Evolutionary conservation across 2,888 invertebrate species (phyloP), one percentile per base, ranked within the genome.

Genomic region (Cephus nigrinus): DNA sequence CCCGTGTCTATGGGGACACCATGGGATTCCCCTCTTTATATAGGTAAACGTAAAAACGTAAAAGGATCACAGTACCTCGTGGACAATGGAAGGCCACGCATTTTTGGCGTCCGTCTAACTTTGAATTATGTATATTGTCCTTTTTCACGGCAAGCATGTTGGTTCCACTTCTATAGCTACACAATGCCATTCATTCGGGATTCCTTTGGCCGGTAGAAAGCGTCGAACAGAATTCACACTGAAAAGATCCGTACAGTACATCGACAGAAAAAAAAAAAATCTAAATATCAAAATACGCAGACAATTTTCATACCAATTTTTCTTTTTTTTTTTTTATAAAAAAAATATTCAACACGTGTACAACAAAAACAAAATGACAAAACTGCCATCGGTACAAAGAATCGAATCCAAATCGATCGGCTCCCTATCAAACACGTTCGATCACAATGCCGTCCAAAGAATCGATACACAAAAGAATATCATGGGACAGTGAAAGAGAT

Each of bases 61-160:
- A 55, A 55, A 55, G 55, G 34, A 34, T 74, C 74, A 74, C 74
- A 30, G 74, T 55, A 55, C 55, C 34, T 12, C 74, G 1, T 74
- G 82, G 82, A 85, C 85, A 85, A 85, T 85, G 79, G 80, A 9
- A 55, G 23, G 55, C 55, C 78, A 77, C 84, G 81, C 82, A 83
- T 84, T 82, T 85, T 82, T 84, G 83, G 82, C 82, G 82, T 80
- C 83, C 84, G 83, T 81, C 82, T 80, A 83, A 85, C 82, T 82
- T 83, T 83, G 83, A 84, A 84, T 81, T 78, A 77, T 31, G 79
- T 80, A 84, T 84, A 76, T 75, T 76, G 76, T 76, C 36, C 76
- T 69, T 79, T 80, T 76, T 71, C 75, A 69, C 34, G 75, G 34
- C 73, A n/a, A 36, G 68, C 36, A n/a, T 68, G 12, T 34, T 55